Evolutionary conservation across 2,888 invertebrate genomes (phyloP).

Genomic region (Heliconius aoede): DNA sequence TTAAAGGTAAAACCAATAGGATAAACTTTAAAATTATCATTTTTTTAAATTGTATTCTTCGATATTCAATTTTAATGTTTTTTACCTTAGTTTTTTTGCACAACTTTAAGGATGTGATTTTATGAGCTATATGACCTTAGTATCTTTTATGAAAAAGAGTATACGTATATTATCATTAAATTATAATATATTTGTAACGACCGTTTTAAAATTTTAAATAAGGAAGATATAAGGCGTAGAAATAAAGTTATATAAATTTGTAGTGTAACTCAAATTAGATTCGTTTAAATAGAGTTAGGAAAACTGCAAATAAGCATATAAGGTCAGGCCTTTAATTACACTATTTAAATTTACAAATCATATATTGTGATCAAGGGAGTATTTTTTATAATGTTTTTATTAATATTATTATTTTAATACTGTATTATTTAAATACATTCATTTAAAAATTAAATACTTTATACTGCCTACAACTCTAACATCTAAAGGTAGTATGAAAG

Average conservation of each 20-base stretch:
- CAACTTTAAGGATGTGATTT: slow-evolving; percentile 6
- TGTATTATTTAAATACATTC: no score
- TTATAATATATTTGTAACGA: neutral
- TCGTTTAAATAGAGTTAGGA: neutral
- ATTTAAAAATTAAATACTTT: no score
- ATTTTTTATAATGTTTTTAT: neutral
- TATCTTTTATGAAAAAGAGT: neutral
- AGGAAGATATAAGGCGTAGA: no score
- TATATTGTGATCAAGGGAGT: neutral
- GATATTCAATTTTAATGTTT: slow-evolving; percentile 1
- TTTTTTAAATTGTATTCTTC: slow-evolving; percentile 20
- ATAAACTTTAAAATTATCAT: neutral
- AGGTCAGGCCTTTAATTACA: neutral
- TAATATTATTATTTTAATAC: no score
- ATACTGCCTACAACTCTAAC: no score
- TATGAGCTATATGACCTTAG: slow-evolving; percentile 11
- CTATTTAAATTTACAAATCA: neutral
- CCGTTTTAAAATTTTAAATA: neutral
- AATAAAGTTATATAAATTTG: no score
- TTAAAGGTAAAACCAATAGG: slow-evolving; percentile 23
- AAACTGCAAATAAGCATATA: neutral
- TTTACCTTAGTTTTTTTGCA: neutral
- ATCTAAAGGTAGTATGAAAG: no score
- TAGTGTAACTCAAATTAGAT: neutral
- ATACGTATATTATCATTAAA: neutral